phyloP scores from a whole-genome alignment of 1,140 invertebrate species.

The Halictus rubicundus region DNA sequence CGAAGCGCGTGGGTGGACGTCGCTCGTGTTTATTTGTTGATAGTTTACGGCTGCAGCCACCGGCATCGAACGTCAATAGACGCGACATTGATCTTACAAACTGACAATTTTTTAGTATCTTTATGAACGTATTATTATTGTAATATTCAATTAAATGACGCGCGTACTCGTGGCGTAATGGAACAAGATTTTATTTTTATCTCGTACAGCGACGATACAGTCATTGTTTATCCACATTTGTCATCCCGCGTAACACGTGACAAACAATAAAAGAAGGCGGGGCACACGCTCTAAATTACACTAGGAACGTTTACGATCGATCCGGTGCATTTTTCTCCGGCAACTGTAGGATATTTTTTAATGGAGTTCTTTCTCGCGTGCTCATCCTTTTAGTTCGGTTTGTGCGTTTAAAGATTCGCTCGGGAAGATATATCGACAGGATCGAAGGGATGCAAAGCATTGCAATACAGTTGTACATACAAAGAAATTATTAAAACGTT shows the following conservation, averaged over 20 bases:
- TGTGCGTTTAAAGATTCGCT: neutral
- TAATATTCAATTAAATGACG: neutral
- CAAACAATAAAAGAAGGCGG: slow-evolving; percentile 24
- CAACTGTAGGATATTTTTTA: neutral
- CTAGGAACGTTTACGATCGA: slow-evolving; percentile 27
- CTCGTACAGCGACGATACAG: neutral
- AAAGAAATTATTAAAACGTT: slow-evolving; percentile 19
- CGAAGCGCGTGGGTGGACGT: slow-evolving; percentile 9
- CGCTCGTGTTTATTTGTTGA: slow-evolving; percentile 32
- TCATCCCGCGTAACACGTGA: slow-evolving; percentile 6
- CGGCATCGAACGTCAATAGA: slow-evolving; percentile 10
- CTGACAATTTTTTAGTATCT: neutral
- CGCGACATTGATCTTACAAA: neutral
- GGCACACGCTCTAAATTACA: slow-evolving; percentile 23
- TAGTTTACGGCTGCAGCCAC: slow-evolving; percentile 11
- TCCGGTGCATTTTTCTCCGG: neutral
- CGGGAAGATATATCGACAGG: neutral
- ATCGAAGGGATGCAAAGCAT: neutral
- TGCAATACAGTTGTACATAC: slow-evolving; percentile 18
- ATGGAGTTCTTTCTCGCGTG: neutral
- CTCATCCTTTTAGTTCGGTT: neutral
- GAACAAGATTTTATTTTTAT: slow-evolving; percentile 2
- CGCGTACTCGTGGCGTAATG: too few species aligned
- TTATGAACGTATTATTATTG: too few species aligned
- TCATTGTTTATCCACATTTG: slow-evolving; percentile 9